Evolutionary conservation across 2,888 invertebrate genomes (phyloP).

Genomic region (Phasia obesa): DNA sequence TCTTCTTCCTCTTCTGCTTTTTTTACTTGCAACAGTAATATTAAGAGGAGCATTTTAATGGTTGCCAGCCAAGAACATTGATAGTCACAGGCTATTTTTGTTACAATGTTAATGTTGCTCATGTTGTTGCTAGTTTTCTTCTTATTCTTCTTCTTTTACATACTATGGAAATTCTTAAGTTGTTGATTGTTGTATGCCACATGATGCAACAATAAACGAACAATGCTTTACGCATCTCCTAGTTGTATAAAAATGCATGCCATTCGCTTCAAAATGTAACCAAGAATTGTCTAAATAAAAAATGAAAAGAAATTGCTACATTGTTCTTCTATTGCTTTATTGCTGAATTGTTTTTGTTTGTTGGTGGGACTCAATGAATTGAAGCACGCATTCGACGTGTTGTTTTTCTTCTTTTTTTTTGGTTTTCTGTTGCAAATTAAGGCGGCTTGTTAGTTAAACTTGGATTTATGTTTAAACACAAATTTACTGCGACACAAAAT

Average conservation of each 20-base stretch:
- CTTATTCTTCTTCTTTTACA: conserved; percentile 14
- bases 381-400: conserved; percentile 46
- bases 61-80: conserved; percentile 9
- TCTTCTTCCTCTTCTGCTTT: background rate
- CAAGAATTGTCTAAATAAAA: conserved; percentile 22
- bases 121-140: too few species aligned
- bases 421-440: conserved; percentile 52
- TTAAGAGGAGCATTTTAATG: conserved; percentile 24
- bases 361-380: conserved; percentile 38
- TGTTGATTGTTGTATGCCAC: conserved; percentile 2
- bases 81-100: conserved; percentile 33
- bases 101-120: conserved; percentile 42
- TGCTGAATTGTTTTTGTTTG: conserved; percentile 42
- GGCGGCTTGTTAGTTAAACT: conserved; percentile 63
- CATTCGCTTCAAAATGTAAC: conserved; percentile 21
- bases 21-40: conserved; percentile 28
- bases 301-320: conserved; percentile 55
- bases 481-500: conserved; percentile 63
- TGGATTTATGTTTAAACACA: conserved; percentile 61
- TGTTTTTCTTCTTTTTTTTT: background rate
- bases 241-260: conserved; percentile 59
- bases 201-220: conserved; percentile 48
- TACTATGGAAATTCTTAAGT: conserved; percentile 74
- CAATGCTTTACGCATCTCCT: conserved; percentile 79
- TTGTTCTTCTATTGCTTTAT: conserved; percentile 68